These are phyloP conservation scores for Sylvicapra grimmia DNA, from an alignment of 2,113 vertebrate genomes.

Conservation along the genomic window DNA sequence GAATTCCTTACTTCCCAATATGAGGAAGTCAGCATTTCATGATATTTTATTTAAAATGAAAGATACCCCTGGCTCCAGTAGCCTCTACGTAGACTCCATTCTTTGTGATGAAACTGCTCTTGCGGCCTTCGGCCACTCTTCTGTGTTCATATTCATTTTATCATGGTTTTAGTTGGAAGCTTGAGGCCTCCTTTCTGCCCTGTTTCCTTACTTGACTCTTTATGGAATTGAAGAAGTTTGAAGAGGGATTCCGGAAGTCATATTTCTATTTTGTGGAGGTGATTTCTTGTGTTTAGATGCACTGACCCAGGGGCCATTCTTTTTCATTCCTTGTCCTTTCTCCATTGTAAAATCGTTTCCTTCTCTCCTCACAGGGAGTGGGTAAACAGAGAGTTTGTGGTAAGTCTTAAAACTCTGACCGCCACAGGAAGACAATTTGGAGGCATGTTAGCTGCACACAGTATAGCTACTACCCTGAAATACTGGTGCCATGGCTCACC, in stretches of 20 bases:
- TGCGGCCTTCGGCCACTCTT: neutral
- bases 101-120: neutral
- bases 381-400: slow-evolving; percentile 81
- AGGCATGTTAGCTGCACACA: slow-evolving; percentile 80
- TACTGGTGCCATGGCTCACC: slow-evolving; percentile 84
- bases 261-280: neutral
- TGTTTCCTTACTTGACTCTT: neutral
- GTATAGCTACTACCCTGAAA: slow-evolving; percentile 78
- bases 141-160: neutral
- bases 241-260: neutral
- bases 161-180: neutral
- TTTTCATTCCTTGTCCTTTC: neutral
- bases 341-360: neutral
- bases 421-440: slow-evolving; percentile 31
- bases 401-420: slow-evolving; percentile 57
- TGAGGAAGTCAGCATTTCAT: neutral
- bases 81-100: neutral
- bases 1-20: neutral
- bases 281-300: neutral
- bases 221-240: neutral
- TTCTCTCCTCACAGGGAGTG: slow-evolving; percentile 79
- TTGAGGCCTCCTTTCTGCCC: neutral
- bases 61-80: neutral
- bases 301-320: neutral
- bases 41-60: neutral